These are phyloP conservation scores for Sebastes steindachneri DNA, from an alignment of 2,797 vertebrate genomes.

Conservation along the genomic window DNA sequence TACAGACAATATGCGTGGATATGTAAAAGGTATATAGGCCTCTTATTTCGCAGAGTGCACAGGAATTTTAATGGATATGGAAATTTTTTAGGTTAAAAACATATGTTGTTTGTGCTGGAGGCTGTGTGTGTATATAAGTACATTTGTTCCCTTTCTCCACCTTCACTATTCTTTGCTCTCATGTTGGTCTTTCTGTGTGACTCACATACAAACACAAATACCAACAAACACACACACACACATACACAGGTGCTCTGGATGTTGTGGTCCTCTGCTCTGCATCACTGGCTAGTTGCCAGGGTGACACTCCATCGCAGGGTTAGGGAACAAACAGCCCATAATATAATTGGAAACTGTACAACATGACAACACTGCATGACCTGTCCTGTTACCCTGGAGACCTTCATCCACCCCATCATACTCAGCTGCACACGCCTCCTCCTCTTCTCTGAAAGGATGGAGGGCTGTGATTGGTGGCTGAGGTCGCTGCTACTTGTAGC, in stretches of 20 bases:
- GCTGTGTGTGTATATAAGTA: neutral
- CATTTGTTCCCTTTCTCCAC: constrained; percentile 6
- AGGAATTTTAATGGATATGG: constrained; percentile 32
- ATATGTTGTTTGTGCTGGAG: constrained; percentile 18
- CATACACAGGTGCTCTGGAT: constrained; percentile 35
- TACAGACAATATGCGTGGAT: constrained; percentile 1
- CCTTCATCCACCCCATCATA: constrained; percentile 50
- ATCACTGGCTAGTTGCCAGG: constrained; percentile 71
- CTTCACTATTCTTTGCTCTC: constrained; percentile 9
- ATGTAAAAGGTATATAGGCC: constrained; percentile 1
- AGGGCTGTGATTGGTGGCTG: neutral
- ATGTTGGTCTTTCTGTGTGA: constrained; percentile 8
- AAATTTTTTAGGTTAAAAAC: constrained; percentile 33
- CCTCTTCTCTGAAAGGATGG: neutral
- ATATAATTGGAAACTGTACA: constrained; percentile 64
- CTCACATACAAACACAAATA: constrained; percentile 17
- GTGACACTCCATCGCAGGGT: constrained; percentile 61
- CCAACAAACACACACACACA: neutral
- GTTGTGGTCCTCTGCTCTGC: constrained; percentile 34
- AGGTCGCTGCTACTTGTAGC: neutral
- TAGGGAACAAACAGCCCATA: constrained; percentile 71
- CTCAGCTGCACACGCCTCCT: constrained; percentile 13
- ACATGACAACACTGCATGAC: constrained; percentile 63
- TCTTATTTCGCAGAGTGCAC: neutral
- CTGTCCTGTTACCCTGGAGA: constrained; percentile 66